Evolutionary conservation across 1,140 invertebrate species (phyloP), one percentile per base, ranked within the genome.

Genomic region (Procambarus clarkii): DNA sequence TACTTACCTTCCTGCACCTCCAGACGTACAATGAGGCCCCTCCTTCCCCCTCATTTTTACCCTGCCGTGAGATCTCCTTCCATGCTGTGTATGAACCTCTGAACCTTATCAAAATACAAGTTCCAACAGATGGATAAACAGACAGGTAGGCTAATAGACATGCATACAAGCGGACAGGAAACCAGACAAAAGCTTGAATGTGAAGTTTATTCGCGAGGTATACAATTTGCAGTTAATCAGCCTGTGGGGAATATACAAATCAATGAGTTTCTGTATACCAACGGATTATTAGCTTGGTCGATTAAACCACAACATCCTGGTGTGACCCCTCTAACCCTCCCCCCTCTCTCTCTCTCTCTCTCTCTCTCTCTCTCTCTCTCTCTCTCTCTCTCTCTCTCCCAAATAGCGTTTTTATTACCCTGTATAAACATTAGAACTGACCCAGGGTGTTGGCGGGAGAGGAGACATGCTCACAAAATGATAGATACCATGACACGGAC

Each of bases 221-320:
- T 74, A 74, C 69, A 74, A 74, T 34, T 74, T 74, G 34, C n/a
- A 24, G n/a, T 74, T 34, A n/a, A 74, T 34, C n/a, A 34, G 18
- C 69, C n/a, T 34, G 4, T 74, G 2, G 21, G 69, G 18, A 74
- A 74, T 74, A 74, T 74, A 74, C 69, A 74, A 74, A 74, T 74
- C 69, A 74, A 74, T 74, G 69, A 74, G 24, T 0, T 5, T 21
- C 5, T 74, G 69, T 74, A 21, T 74, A 11, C 4, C 34, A 34
- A 34, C n/a, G n/a, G 2, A 24, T 74, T 74, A 34, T 74, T 74
- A 21, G 21, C 69, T 24, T 74, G 21, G 69, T 74, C n/a, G 69
- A 74, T 74, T 5, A 24, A 74, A 74, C 69, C 69, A 74, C 69
- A 74, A 74, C 69, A 74, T 74, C 69, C 69, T 74, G 69, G n/a